Base-by-base conservation (phyloP, 2,797 vertebrate genomes). In the Anisognathus igniventris region DNA sequence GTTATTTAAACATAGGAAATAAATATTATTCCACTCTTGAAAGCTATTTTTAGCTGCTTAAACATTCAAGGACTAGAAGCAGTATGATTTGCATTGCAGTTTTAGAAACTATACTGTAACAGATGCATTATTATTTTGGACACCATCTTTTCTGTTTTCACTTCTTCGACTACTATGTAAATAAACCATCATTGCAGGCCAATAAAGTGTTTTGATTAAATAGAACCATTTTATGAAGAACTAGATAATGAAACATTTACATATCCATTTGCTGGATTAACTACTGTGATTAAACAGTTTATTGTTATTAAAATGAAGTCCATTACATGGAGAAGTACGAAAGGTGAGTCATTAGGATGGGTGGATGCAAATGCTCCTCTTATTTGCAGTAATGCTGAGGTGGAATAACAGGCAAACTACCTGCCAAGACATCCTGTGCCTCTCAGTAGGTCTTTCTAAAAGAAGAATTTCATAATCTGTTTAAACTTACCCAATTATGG, bases 171-270 rank as follows among this genome's bases (percentile, higher is more conserved):
- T 47, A 72, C 74, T 79, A 35, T 53, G 44, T 86, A 96, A 95
- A 93, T 88, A 95, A 95, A 92, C 58, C 70, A 72, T 75, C 62
- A 79, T 3, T 89, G 56, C 88, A 86, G 70, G 83, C 62, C 74
- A 93, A 79, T 79, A 75, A 91, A 86, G 12, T 53, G 71, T 82
- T 96, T 89, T 94, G 60, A 96, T 91, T 91, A 93, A 93, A 87
- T 8, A 81, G 33, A 90, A 61, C 12, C 16, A 40, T 75, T 91
- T 87, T 70, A 70, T 9, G 3, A 85, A 82, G 47, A 82, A 65
- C 24, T 70, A 61, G n/a, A 53, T 84, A 93, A 94, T 78, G 42
- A 90, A 90, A 92, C 58, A 84, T 72, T 93, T 79, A 79, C 24
- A 58, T n/a, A 90, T 57, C 70, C 58, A 90, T 68, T 86, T 94